These are phyloP conservation scores for Drosophila nebulosa DNA, from an alignment of 1,140 invertebrate genomes.

Conservation along the genomic window DNA sequence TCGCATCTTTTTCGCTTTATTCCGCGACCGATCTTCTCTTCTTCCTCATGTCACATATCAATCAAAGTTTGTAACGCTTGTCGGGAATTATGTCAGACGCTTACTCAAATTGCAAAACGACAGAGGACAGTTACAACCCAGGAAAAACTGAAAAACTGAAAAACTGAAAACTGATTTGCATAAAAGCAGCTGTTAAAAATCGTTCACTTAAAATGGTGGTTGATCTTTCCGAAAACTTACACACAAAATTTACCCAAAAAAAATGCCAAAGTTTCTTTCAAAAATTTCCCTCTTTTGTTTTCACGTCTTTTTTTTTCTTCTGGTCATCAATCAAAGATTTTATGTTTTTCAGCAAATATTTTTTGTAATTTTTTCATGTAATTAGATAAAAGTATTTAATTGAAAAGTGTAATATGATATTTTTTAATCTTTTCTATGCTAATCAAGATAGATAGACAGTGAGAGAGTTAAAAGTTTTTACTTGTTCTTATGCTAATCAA, in stretches of 20 bases:
- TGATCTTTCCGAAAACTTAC: constrained; percentile 46
- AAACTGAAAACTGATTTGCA: constrained; percentile 57
- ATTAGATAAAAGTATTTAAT: constrained; percentile 58
- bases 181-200: constrained; percentile 22
- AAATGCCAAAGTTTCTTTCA: constrained; percentile 25
- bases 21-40: constrained; percentile 60
- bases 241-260: constrained; percentile 26
- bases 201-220: constrained; percentile 34
- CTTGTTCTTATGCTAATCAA: background rate
- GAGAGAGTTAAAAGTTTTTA: too few relatives aligned
- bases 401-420: constrained; percentile 55
- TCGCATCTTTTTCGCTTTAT: constrained; percentile 37
- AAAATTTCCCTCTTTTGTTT: background rate
- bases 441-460: background rate
- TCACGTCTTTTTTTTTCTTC: constrained; percentile 4
- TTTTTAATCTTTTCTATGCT: constrained; percentile 18
- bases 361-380: constrained; percentile 22
- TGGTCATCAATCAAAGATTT: constrained; percentile 69
- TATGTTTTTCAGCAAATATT: constrained; percentile 50
- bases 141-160: constrained; percentile 27
- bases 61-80: constrained; percentile 80
- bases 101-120: constrained; percentile 75
- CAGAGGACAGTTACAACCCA: constrained; percentile 6
- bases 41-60: constrained; percentile 68
- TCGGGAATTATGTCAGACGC: constrained; percentile 79